Evolutionary conservation across 2,113 vertebrate species (phyloP).

Genomic region (Bufo gargarizans): DNA sequence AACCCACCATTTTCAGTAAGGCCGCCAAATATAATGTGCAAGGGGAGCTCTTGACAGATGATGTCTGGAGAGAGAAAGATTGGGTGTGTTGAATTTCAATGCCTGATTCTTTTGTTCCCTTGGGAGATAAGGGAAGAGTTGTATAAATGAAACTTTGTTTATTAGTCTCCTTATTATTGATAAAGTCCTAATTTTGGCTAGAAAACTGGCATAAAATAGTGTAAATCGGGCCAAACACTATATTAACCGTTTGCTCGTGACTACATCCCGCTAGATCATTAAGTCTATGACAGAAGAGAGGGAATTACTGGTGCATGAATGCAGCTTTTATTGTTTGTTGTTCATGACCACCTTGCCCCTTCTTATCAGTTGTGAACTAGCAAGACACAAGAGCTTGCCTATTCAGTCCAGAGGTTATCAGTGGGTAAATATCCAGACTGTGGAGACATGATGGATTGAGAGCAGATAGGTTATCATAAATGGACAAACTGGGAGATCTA

Average conservation of each 20-base stretch:
- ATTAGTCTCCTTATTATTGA: neutral
- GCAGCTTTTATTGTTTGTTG: constrained; percentile 54
- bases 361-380: constrained; percentile 65
- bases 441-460: constrained; percentile 69
- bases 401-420: constrained; percentile 76
- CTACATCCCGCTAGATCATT: neutral
- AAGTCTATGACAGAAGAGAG: constrained; percentile 5
- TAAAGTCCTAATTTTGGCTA: neutral
- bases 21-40: too few relatives aligned
- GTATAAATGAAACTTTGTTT: too few relatives aligned
- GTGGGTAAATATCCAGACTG: constrained; percentile 68
- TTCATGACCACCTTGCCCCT: constrained; percentile 58
- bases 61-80: too few relatives aligned
- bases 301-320: constrained; percentile 34
- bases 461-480: constrained; percentile 68
- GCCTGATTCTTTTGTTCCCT: too few relatives aligned
- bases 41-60: too few relatives aligned
- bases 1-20: too few relatives aligned
- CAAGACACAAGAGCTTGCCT: constrained; percentile 65
- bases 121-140: too few relatives aligned
- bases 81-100: too few relatives aligned
- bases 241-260: neutral
- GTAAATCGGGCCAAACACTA: neutral
- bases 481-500: constrained; percentile 64
- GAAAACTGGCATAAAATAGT: neutral